phyloP scores from a whole-genome alignment of 2,113 vertebrate species.

The Aldabrachelys gigantea region DNA sequence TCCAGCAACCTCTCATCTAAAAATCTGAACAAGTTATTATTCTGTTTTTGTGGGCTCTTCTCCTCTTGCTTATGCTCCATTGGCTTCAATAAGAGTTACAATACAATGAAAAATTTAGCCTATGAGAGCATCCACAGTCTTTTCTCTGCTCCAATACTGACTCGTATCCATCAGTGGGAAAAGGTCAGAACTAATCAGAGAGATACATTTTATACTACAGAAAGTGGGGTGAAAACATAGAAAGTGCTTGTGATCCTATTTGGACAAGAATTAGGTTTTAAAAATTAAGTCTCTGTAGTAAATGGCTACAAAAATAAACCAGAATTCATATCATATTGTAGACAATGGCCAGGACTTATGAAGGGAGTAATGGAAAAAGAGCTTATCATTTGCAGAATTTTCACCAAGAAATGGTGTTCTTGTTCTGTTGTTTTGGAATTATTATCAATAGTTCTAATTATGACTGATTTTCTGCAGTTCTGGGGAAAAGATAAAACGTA shows the following conservation, averaged over 20 bases:
- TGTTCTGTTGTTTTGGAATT: not conserved
- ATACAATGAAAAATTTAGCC: conserved; percentile 37
- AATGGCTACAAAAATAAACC: not conserved
- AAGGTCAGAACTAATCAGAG: not conserved
- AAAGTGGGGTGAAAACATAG: not conserved
- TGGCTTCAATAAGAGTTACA: conserved; percentile 41
- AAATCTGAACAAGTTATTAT: conserved; percentile 53
- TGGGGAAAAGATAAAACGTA: not conserved
- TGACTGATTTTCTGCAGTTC: conserved; percentile 16
- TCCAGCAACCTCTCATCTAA: conserved; percentile 10
- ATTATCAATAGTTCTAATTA: conserved; percentile 23
- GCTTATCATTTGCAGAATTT: not conserved
- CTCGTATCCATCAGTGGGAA: not conserved
- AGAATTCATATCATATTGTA: not conserved
- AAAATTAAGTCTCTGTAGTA: not conserved
- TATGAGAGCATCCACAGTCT: conserved; percentile 16
- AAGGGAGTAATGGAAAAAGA: not conserved
- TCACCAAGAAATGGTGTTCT: not conserved
- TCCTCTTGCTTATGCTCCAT: conserved; percentile 33
- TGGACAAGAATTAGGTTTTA: not conserved
- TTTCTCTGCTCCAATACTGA: not conserved
- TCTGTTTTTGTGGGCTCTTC: conserved; percentile 31
- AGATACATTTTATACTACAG: not conserved
- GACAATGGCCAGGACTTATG: accelerated
- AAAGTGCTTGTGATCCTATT: not conserved